Percentiles rank a stretch among this genome's conserved stretches.
These are phyloP conservation scores for Trachythela sp. DNA, from an alignment of 64 coral and sea anemone genomes.

Conservation along the genomic window DNA sequence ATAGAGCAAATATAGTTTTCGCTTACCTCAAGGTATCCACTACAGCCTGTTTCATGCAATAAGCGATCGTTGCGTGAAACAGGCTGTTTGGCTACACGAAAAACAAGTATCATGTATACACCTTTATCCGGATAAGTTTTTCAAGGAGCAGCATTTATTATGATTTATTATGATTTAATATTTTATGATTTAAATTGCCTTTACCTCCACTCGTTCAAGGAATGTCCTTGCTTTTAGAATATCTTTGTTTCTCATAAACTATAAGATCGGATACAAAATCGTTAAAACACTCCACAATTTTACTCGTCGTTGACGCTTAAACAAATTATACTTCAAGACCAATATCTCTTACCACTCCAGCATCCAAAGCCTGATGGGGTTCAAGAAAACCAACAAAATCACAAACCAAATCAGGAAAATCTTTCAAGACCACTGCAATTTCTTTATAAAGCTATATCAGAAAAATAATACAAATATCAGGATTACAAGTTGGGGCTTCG, in stretches of 20 bases:
- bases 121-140: no score
- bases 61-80: no score
- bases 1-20: no score
- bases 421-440: neutral
- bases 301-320: no score
- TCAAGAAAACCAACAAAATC: slow-evolving; percentile 27
- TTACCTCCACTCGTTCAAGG: neutral
- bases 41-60: no score
- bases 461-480: neutral
- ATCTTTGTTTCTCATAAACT: slow-evolving; percentile 8
- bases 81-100: no score
- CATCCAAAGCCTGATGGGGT: neutral
- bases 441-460: neutral
- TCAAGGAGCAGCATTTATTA: no score
- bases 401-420: slow-evolving; percentile 12
- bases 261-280: neutral
- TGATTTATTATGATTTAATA: no score
- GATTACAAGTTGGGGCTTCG: neutral
- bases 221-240: neutral
- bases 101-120: no score
- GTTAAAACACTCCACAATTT: neutral
- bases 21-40: no score
- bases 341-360: neutral
- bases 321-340: neutral
- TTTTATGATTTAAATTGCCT: no score